A percentile compares a stretch with the other conserved stretches of the same genome.
Evolutionary conservation across 2,888 invertebrate genomes (phyloP).

Genomic region (Prosapia bicincta): DNA sequence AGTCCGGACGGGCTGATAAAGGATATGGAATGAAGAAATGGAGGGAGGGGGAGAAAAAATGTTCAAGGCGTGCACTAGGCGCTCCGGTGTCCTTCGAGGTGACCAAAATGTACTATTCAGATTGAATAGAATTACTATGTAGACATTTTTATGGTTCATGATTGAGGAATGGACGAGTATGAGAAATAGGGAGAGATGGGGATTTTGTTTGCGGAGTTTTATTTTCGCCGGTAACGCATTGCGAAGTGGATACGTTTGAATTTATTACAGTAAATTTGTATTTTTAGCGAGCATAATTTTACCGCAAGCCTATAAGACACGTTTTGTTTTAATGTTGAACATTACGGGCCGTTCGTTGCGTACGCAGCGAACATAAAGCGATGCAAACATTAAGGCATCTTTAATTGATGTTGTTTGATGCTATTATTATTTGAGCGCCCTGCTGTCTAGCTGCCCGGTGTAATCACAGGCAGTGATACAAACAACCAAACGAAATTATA

Average conservation of each 20-base stretch:
- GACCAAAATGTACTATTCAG: conserved; percentile 27
- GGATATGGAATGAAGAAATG: no score
- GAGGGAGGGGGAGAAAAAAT: background rate
- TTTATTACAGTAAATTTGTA: no score
- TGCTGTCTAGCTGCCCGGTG: conserved; percentile 7
- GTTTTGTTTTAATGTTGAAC: no score
- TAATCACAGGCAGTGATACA: conserved; percentile 17
- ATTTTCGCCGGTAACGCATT: conserved; percentile 8
- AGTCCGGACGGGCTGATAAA: no score
- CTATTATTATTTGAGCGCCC: conserved; percentile 2
- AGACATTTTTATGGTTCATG: conserved; percentile 25
- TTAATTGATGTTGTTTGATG: conserved; percentile 19
- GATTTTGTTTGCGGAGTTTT: background rate
- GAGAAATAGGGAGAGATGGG: background rate
- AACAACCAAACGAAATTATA: conserved; percentile 13
- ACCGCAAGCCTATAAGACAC: no score
- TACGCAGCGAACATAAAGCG: conserved; percentile 4
- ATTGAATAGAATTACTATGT: conserved; percentile 28
- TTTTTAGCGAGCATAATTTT: no score
- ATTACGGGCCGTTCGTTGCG: no score
- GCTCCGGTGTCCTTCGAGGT: conserved; percentile 19
- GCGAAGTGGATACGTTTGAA: no score
- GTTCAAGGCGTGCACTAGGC: background rate
- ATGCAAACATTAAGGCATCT: background rate
- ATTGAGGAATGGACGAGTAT: conserved; percentile 25